These are phyloP conservation scores for Anthonomus grandis DNA, from an alignment of 1,140 invertebrate species.

Conservation along the genomic window DNA sequence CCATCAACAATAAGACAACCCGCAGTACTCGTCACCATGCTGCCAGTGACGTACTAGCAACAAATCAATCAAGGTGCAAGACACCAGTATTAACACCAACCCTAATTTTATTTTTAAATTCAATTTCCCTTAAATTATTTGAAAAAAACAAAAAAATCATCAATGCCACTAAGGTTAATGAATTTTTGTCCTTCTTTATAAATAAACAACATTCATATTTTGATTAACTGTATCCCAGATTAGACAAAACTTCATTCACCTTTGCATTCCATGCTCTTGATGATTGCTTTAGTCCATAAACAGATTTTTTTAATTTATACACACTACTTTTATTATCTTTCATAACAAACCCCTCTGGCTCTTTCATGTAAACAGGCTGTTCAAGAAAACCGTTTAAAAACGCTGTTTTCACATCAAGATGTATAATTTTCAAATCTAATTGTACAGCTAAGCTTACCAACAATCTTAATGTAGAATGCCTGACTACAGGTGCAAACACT, in stretches of 20 bases:
- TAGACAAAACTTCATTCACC: constrained; percentile 31
- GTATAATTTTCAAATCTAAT: constrained; percentile 31
- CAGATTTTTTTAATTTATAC: constrained; percentile 43
- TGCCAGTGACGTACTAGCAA: no score
- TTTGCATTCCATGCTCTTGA: constrained; percentile 38
- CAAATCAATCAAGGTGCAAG: no score
- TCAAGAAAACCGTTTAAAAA: constrained; percentile 44
- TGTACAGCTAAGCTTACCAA: constrained; percentile 35
- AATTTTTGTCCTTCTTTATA: constrained; percentile 32
- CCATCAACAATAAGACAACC: no score
- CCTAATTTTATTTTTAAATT: constrained; percentile 22
- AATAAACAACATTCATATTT: constrained; percentile 42
- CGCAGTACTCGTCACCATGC: no score
- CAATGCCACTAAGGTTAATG: constrained; percentile 34
- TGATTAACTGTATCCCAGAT: constrained; percentile 36
- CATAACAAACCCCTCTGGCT: constrained; percentile 29
- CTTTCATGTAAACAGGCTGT: no score
- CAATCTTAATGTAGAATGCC: constrained; percentile 32
- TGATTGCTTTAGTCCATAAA: no score
- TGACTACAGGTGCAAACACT: constrained; percentile 32
- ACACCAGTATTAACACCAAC: constrained; percentile 14
- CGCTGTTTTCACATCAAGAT: constrained; percentile 46
- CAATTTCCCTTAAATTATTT: constrained; percentile 21
- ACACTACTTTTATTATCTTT: constrained; percentile 38
- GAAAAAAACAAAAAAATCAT: constrained; percentile 21